These are phyloP conservation scores for Elephas maximus DNA, from an alignment of 2,113 vertebrate species.

Conservation along the genomic window DNA sequence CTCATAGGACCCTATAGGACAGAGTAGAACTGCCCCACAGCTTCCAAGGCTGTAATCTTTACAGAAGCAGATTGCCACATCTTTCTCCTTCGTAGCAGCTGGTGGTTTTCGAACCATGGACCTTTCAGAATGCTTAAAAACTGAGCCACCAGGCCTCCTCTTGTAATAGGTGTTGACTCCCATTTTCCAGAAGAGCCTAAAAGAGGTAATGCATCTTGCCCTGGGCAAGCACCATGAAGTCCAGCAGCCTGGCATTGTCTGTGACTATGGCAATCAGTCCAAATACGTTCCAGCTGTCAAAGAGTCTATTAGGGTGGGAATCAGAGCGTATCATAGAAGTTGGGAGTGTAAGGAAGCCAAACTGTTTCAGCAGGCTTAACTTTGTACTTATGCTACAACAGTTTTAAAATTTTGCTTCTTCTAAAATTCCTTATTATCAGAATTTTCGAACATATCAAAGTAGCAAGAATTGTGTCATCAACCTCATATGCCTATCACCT, in stretches of 20 bases:
- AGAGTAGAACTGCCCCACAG: background rate
- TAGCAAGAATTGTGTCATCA: background rate
- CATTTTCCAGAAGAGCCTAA: background rate
- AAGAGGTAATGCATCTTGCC: background rate
- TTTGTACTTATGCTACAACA: background rate
- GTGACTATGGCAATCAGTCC: background rate
- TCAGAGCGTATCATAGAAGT: rapidly evolving
- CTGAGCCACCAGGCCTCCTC: background rate
- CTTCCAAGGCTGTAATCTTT: background rate
- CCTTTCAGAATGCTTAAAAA: background rate
- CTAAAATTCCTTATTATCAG: background rate
- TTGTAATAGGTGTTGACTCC: background rate
- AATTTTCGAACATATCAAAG: background rate
- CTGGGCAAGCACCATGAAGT: background rate
- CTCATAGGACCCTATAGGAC: background rate
- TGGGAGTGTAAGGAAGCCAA: background rate
- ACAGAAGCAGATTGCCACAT: background rate
- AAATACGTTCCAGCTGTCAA: background rate
- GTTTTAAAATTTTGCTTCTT: background rate
- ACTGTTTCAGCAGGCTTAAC: background rate
- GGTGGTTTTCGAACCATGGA: background rate
- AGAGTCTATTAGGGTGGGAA: background rate
- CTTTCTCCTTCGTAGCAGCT: background rate
- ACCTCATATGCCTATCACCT: background rate
- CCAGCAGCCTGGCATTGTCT: background rate